These are phyloP conservation scores for Protomyctophum bolini DNA, from an alignment of 2,113 vertebrate genomes.

Conservation along the genomic window DNA sequence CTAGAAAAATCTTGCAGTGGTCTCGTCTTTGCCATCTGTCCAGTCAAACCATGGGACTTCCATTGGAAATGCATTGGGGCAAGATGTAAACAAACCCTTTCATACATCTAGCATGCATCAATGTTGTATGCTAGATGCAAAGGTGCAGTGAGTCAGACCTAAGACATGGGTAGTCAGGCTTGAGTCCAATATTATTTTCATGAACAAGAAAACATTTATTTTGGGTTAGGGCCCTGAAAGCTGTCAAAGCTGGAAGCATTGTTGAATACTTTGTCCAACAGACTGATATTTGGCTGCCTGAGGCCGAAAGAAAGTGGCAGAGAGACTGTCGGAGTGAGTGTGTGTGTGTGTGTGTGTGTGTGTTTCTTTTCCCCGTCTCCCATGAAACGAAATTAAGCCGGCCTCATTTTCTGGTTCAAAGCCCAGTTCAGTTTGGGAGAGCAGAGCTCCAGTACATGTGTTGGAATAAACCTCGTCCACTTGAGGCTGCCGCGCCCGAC, in stretches of 20 bases:
- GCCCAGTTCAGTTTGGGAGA: constrained; percentile 35
- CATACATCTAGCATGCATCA: too few species aligned
- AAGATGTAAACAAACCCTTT: too few species aligned
- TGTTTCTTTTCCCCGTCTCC: neutral
- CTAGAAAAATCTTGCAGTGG: too few species aligned
- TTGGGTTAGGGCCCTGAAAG: constrained; percentile 26
- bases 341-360: too few species aligned
- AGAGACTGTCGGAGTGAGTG: too few species aligned
- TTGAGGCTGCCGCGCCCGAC: constrained; percentile 56
- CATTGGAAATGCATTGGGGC: too few species aligned
- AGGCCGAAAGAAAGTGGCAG: neutral
- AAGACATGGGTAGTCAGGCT: too few species aligned
- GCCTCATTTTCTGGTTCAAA: constrained; percentile 56
- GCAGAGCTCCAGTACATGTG: constrained; percentile 40
- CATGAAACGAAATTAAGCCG: constrained; percentile 21
- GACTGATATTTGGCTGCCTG: neutral
- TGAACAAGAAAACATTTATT: constrained; percentile 25
- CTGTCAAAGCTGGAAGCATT: constrained; percentile 18
- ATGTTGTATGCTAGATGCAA: too few species aligned
- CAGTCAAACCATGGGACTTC: too few species aligned
- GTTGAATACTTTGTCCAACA: constrained; percentile 8
- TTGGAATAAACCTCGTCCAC: constrained; percentile 54
- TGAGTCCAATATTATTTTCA: too few species aligned
- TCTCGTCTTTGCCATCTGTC: too few species aligned
- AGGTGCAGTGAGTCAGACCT: too few species aligned